phyloP scores from a whole-genome alignment of 23 tunicate species.

The Trididemnum clinides region DNA sequence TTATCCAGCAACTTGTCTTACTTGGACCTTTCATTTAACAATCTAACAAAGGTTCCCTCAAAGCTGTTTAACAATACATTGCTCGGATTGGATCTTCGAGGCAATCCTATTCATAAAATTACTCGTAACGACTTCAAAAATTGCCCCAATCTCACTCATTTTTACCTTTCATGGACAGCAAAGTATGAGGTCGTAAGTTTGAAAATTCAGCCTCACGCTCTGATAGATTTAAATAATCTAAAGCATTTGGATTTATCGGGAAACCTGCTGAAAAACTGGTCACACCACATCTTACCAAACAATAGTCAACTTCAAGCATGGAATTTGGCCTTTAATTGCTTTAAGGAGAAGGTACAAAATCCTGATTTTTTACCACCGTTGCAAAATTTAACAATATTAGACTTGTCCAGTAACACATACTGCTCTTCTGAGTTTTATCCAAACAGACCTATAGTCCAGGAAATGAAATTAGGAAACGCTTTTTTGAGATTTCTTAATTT shows the following conservation, averaged over 20 bases:
- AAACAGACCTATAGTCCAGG: neutral
- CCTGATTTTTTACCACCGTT: neutral
- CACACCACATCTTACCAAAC: neutral
- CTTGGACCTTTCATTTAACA: constrained; percentile 7
- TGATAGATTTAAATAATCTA: neutral
- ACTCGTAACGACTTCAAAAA: neutral
- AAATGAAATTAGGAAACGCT: neutral
- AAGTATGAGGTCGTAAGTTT: neutral
- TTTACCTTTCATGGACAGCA: constrained; percentile 4
- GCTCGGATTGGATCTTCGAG: neutral
- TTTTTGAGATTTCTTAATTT: neutral
- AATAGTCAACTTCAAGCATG: neutral
- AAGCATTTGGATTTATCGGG: constrained; percentile 1
- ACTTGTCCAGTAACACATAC: neutral
- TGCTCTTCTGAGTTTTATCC: neutral
- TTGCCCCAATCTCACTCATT: neutral
- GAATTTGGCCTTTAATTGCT: constrained; percentile 5
- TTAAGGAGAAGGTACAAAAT: neutral
- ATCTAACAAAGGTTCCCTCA: neutral
- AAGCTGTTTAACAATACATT: neutral
- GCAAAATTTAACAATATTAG: neutral
- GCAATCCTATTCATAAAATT: neutral
- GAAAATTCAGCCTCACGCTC: neutral
- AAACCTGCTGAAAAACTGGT: neutral
- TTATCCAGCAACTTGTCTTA: neutral